phyloP scores from a whole-genome alignment of 2,888 invertebrate species.

The Neria commutata region DNA sequence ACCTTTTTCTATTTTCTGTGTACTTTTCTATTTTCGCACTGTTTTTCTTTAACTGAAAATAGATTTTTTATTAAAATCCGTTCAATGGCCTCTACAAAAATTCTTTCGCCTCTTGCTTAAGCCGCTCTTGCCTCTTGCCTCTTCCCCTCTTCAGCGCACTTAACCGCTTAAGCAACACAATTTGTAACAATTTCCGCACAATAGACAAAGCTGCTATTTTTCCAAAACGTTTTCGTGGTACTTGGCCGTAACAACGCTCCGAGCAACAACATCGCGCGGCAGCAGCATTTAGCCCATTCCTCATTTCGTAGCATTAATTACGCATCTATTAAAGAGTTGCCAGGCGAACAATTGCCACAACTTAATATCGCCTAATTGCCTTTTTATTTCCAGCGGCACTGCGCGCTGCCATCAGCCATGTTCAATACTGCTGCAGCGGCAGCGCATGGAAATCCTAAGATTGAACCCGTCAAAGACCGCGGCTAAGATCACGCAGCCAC shows the following conservation, averaged over 20 bases:
- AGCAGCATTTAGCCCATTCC: background rate
- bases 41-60: background rate
- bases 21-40: background rate
- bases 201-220: background rate
- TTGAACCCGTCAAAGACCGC: no score
- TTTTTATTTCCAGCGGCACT: conserved; percentile 45
- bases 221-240: no score
- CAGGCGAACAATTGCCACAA: background rate
- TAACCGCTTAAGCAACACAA: background rate
- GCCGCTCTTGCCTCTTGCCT: background rate
- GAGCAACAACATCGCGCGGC: background rate
- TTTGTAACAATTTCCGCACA: background rate
- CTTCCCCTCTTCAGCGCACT: background rate
- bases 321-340: conserved; percentile 1
- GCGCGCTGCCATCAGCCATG: no score
- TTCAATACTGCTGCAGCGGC: no score
- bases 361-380: conserved; percentile 55
- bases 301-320: conserved; percentile 8
- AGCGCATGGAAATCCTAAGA: no score
- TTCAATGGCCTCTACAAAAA: background rate
- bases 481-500: no score
- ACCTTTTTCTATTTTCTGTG: background rate
- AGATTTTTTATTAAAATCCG: background rate
- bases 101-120: no score
- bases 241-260: no score